Evolutionary conservation across 2,797 vertebrate species (phyloP).

Genomic region (Clarias pachynema): DNA sequence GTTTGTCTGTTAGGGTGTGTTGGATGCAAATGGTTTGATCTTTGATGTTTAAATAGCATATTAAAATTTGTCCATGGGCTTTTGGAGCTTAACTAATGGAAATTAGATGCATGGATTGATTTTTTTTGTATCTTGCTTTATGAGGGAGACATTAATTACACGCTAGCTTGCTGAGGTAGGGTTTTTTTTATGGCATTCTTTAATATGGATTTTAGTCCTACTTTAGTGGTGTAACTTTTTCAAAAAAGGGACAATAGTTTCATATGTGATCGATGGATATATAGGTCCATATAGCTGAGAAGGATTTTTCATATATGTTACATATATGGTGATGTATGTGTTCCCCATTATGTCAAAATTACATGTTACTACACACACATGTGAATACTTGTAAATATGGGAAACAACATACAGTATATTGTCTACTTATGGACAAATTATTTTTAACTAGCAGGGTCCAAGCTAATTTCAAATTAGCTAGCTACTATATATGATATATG

Average conservation of each 20-base stretch:
- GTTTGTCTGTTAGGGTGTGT: constrained; percentile 43
- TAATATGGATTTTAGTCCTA: neutral
- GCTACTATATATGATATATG: too few species aligned
- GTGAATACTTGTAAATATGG: too few species aligned
- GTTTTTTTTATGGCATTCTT: neutral
- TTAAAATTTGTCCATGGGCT: constrained; percentile 61
- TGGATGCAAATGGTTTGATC: constrained; percentile 70
- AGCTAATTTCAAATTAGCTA: too few species aligned
- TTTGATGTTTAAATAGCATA: constrained; percentile 67
- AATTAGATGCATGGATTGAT: constrained; percentile 7
- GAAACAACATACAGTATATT: too few species aligned
- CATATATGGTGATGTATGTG: neutral
- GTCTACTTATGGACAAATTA: too few species aligned
- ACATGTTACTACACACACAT: too few species aligned
- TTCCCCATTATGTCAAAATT: neutral
- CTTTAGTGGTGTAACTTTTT: neutral
- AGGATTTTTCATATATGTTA: too few species aligned
- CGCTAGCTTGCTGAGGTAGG: too few species aligned
- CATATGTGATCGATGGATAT: too few species aligned
- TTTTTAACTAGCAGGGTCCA: too few species aligned
- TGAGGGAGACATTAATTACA: too few species aligned
- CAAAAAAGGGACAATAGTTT: neutral
- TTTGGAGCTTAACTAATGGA: constrained; percentile 62
- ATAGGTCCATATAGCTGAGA: too few species aligned
- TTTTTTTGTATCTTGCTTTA: neutral